Percentiles rank a stretch among this genome's conserved stretches.
phyloP scores from a whole-genome alignment of 2,888 invertebrate species.

The Idaea aversata region DNA sequence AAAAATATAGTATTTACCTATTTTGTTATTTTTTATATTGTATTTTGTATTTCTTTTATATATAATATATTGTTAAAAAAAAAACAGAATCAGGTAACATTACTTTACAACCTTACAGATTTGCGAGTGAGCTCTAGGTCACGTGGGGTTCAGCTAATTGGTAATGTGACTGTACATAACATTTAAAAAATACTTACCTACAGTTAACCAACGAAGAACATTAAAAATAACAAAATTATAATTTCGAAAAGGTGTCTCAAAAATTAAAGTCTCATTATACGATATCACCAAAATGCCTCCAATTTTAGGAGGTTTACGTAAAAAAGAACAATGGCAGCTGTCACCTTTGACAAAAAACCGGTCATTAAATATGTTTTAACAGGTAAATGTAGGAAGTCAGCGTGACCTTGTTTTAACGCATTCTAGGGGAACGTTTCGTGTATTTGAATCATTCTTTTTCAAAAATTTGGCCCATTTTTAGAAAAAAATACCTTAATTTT shows the following conservation, averaged over 20 bases:
- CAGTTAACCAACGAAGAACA: constrained; percentile 7
- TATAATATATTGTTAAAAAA: too few species aligned
- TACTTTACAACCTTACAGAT: too few species aligned
- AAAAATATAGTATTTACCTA: too few species aligned
- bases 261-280: constrained; percentile 47
- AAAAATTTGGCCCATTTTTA: not conserved
- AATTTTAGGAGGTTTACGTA: constrained; percentile 36
- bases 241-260: constrained; percentile 36
- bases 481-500: not conserved
- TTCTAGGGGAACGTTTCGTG: not conserved
- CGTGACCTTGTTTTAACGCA: constrained; percentile 9
- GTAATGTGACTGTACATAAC: not conserved
- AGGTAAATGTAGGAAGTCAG: constrained; percentile 18
- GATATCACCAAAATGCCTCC: constrained; percentile 34
- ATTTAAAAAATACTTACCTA: not conserved
- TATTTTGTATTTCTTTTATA: too few species aligned
- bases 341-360: constrained; percentile 30
- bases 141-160: too few species aligned
- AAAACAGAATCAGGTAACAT: too few species aligned
- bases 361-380: constrained; percentile 22
- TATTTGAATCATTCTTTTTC: constrained; percentile 8
- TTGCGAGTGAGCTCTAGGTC: too few species aligned
- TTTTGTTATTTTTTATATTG: too few species aligned
- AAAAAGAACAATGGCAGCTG: constrained; percentile 41
- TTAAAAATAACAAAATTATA: constrained; percentile 22